Base-by-base conservation (phyloP, 2,888 invertebrate species). In the Agriopis marginaria region DNA sequence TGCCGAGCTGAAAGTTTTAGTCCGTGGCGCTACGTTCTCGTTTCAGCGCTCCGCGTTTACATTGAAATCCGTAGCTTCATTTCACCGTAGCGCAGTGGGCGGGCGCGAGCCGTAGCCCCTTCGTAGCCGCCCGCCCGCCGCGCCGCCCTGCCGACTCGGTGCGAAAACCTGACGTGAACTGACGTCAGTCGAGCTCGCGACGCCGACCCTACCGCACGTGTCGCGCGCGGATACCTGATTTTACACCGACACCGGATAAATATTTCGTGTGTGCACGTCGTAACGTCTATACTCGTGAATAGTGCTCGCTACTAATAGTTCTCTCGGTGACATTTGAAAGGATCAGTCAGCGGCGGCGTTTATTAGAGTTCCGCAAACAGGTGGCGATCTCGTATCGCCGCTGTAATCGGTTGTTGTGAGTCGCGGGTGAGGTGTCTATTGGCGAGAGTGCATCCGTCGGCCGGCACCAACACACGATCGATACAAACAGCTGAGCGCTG, bases 1-100 rank as follows among this genome's bases (percentile, higher is more conserved):
- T 77, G 72, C 77, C 69, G 65, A 73, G 76, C 76, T 78, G 72
- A 77, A 82, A 83, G 77, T 75, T 80, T 77, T 72, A 72, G 76
- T 80, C 74, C 63, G 68, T 70, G 62, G 71, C 71, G 69, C 70
- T 77, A n/a, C n/a, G 80, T 81, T 79, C 76, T 75, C 73, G 75
- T 82, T 84, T 81, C 77, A 80, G 78, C 79, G 75, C 77, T 75
- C 79, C 79, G 81, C 72, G 75, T 80, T 77, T 79, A 71, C 75
- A 73, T 82, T 83, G 78, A 87, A 87, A 87, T 79, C 86, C 88
- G 89, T 89, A 89, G 90, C 85, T 82, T 77, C 75, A 81, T 86
- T 87, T 88, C 82, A 80, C 82, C 89, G 91, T 91, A 92, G 91
- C 87, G 81, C 82, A 79, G 83, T 87, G 91, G 91, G 91, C 90